Evolutionary conservation across 2,888 invertebrate species (phyloP), one percentile per base, ranked within the genome.

Genomic region (Coremacera marginata): DNA sequence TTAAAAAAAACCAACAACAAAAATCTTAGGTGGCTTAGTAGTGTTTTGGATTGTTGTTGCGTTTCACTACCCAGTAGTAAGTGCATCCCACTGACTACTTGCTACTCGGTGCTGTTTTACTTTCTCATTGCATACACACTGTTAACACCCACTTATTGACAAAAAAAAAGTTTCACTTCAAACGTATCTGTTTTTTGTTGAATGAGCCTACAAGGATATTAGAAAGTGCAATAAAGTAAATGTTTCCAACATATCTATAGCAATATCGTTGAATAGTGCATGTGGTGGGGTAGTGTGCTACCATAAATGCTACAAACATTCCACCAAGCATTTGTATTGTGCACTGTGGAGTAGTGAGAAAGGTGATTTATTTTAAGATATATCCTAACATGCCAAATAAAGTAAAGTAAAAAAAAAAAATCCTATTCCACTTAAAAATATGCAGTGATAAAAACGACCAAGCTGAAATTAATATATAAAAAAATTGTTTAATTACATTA

Each of bases 131-230:
- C 25, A 25, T 49, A 72, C 44, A 60, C 16, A 57, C 52, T 55
- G 1, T n/a, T 52, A 49, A 67, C 27, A 55, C 57, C 55, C 70
- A 27, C 0, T 1, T 19, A 67, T 1, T 5, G 22, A 44, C 5
- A 37, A 16, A 19, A n/a, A 16, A 31, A n/a, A 5, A 4, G 25
- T 27, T 51, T 49, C 5, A 16, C 68, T 1, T 49, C 22, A 27
- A 63, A 63, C 63, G 63, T 63, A 14, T 5, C n/a, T 5, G 8
- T 4, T 74, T 63, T 74, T 34, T 74, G 65, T 74, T 74, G 74
- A 67, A 67, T 74, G 65, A 65, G 65, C 25, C 25, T 27, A 19
- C 63, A 51, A 73, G 51, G 62, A 51, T 63, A 73, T 73, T 63
- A 73, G 73, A 73, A 73, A 73, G 73, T 73, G 44, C 44, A 44